These are phyloP conservation scores for Steinernema carpocapsae DNA, from an alignment of 2,888 invertebrate genomes.

Conservation along the genomic window DNA sequence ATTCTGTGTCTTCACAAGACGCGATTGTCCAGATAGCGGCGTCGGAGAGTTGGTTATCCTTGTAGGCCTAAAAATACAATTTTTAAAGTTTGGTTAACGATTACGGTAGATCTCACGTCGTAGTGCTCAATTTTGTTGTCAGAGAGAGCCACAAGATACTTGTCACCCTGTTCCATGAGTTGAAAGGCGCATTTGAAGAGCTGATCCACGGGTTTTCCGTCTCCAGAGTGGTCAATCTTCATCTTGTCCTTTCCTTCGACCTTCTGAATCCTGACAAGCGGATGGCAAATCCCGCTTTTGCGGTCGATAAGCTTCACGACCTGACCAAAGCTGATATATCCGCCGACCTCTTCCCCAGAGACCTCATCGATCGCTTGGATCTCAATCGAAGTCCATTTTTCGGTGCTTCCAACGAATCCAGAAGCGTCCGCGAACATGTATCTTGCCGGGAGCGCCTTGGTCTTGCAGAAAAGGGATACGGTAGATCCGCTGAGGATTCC, in stretches of 20 bases:
- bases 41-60: slow-evolving; percentile 5
- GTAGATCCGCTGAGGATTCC: slow-evolving; percentile 99
- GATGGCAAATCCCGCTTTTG: neutral
- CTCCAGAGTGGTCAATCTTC: slow-evolving; percentile 79
- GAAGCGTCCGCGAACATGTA: neutral
- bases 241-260: slow-evolving; percentile 80
- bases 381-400: neutral
- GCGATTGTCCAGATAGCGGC: slow-evolving; percentile 11
- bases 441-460: neutral
- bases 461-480: slow-evolving; percentile 50
- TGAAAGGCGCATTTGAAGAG: slow-evolving; percentile 99
- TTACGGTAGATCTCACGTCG: too few relatives aligned
- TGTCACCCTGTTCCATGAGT: slow-evolving; percentile 99
- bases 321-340: neutral
- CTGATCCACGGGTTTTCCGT: slow-evolving; percentile 96
- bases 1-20: neutral
- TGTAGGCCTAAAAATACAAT: neutral
- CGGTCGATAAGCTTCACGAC: neutral
- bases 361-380: neutral
- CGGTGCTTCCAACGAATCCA: slow-evolving; percentile 12
- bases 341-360: neutral
- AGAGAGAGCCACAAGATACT: slow-evolving; percentile 80
- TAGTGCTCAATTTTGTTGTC: slow-evolving; percentile 99
- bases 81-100: slow-evolving; percentile 38
- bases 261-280: slow-evolving; percentile 71